Evolutionary conservation across 2,888 invertebrate species (phyloP), one percentile per base, ranked within the genome.

Genomic region (Galeruca laticollis): DNA sequence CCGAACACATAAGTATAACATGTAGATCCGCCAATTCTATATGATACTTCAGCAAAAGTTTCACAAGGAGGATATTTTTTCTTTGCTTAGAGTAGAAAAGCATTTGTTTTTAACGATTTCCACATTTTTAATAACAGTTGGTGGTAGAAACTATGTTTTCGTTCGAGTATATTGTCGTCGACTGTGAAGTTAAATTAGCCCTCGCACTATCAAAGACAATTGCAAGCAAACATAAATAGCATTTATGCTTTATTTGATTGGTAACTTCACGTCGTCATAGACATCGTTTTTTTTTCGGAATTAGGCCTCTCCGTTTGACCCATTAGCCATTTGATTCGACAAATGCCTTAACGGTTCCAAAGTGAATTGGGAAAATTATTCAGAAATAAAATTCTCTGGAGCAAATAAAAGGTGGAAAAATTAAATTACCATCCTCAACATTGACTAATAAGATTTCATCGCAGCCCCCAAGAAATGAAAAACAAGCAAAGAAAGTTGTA

Each of bases 201-300:
- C 56, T 57, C 57, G 6, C 26, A 65, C 65, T 65, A 65, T 57
- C 74, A 75, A 74, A 73, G 75, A 71, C 69, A 74, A 75, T 76
- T 70, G 73, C 71, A 72, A 77, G 74, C 73, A 77, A 73, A 73
- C 78, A 80, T 80, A 80, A 81, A 81, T 79, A 81, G 77, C 74
- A 77, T 77, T 77, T 78, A 78, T 77, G 79, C 80, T 79, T 78
- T 79, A 75, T 77, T 78, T 77, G 77, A 75, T 76, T 68, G 76
- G 15, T 67, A 74, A 78, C 76, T 77, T 77, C 75, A 78, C 76
- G 75, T 69, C 69, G 69, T 68, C 71, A 71, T 77, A 76, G 73
- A 74, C 73, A 75, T 77, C 75, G 76, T 76, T 77, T 77, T 78
- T 76, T 76, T 77, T 76, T 76, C 71, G 63, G 76, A 76, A 76